Conservation (phyloP, 2,797 vertebrate species). For the Megalops cyprinoides region DNA sequence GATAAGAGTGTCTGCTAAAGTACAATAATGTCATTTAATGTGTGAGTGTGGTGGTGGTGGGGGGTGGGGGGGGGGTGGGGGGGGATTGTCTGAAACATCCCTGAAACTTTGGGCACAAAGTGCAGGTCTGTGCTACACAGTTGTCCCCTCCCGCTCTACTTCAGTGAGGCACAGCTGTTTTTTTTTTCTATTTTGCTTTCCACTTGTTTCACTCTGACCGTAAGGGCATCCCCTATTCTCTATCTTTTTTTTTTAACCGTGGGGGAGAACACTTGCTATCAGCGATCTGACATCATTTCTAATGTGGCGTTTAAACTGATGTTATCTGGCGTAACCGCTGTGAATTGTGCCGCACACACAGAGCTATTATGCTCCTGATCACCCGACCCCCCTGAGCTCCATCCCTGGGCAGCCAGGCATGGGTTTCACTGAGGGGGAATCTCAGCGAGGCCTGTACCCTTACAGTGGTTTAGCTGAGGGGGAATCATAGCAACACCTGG, state of each 20-base stretch:
- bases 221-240: slow-evolving; percentile 60
- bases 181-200: slow-evolving; percentile 43
- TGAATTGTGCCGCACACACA: slow-evolving; percentile 40
- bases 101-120: too few relatives aligned
- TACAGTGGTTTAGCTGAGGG: too few relatives aligned
- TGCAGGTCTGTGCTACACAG: slow-evolving; percentile 19
- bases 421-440: too few relatives aligned
- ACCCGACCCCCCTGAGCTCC: slow-evolving; percentile 45
- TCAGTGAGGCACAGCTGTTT: slow-evolving; percentile 56
- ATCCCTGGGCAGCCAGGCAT: too few relatives aligned
- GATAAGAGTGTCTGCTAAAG: too few relatives aligned
- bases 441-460: too few relatives aligned
- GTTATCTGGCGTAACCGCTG: slow-evolving; percentile 50
- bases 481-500: too few relatives aligned
- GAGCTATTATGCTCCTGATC: not conserved
- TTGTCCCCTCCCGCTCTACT: slow-evolving; percentile 43
- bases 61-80: too few relatives aligned
- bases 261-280: slow-evolving; percentile 52
- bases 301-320: slow-evolving; percentile 51
- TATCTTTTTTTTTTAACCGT: slow-evolving; percentile 66
- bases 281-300: slow-evolving; percentile 34
- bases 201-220: slow-evolving; percentile 49
- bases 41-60: too few relatives aligned
- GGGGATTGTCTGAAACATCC: too few relatives aligned
- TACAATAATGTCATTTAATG: too few relatives aligned